Conservation (phyloP, 2,113 vertebrate species). For the Engystomops pustulosus region DNA sequence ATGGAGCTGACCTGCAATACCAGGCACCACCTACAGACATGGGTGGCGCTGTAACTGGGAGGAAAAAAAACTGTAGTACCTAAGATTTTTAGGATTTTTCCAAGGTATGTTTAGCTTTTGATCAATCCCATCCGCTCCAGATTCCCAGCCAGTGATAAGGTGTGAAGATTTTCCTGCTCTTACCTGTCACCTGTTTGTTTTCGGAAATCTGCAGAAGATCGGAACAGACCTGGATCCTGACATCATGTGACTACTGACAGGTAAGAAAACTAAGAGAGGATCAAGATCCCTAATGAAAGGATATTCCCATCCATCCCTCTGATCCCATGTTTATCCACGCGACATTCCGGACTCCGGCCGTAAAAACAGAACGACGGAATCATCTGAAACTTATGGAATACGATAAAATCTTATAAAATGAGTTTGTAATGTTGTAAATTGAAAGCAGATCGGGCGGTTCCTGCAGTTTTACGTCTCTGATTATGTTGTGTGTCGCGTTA, state of each 20-base stretch:
- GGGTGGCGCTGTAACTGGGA: neutral
- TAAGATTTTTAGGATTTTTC: neutral
- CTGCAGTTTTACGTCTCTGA: neutral
- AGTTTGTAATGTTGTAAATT: slow-evolving; percentile 44
- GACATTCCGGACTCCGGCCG: neutral
- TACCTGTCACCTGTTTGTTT: slow-evolving; percentile 9
- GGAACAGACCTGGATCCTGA: neutral
- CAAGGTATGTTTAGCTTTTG: too few species aligned
- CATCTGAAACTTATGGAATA: slow-evolving; percentile 18
- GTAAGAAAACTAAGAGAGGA: neutral
- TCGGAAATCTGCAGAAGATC: slow-evolving; percentile 16
- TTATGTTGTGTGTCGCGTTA: slow-evolving; percentile 63
- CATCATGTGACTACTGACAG: neutral
- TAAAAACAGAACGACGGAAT: slow-evolving; percentile 1
- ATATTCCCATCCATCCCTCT: neutral
- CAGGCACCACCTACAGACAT: neutral
- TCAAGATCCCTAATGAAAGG: neutral
- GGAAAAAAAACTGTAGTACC: too few species aligned
- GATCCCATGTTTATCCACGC: neutral
- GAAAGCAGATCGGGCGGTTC: slow-evolving; percentile 27
- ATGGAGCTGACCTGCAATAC: neutral
- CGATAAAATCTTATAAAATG: neutral
- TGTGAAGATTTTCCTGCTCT: neutral
- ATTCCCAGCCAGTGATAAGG: neutral
- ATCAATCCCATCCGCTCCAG: neutral